Base-by-base conservation (phyloP, 1,140 invertebrate genomes). In the Orius laevigatus region DNA sequence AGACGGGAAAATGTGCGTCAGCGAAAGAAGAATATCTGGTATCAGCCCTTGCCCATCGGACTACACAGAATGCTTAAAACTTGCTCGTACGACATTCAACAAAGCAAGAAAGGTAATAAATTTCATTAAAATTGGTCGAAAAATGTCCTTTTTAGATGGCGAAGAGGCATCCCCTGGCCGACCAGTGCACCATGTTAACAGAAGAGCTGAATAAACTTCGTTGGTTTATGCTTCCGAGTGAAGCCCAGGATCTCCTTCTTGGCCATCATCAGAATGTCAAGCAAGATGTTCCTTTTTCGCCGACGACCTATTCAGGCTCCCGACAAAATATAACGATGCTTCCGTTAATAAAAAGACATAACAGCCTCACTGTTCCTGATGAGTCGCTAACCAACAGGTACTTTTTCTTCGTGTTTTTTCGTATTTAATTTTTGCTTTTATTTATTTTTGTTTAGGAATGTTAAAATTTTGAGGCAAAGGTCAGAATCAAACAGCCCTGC, bases 181-280 rank as follows among this genome's bases (percentile, higher is more conserved):
- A 90, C 57, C 80, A 83, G 54, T 74, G 73, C 48, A 70, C 79
- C 8, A 64, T 87, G 53, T 72, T 75, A 59, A 75, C 80, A 57
- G 70, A 73, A 33, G 63, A 74, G 39, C 71, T 76, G 15, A 74
- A 81, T 53, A 68, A 70, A 44, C 64, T 90, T 10, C 66, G 85
- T 46, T 92, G 87, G 87, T 92, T 90, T 61, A 78, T 91, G 70
- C 63, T 91, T 39, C 79, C 79, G 0, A 74, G 75, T 56, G 79
- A 83, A 62, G 81, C 79, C 2, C 81, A 83, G 60, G 76, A 80
- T 56, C 65, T 83, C 3, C 59, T 83, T 0, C 65, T 81, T 0
- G 79, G 78, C 12, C 73, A 78, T 55, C 81, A 77, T 11, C 73
- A 74, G 39, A 81, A 81, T 55, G 77, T 82, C 1, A 80, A 81